Base-by-base conservation (phyloP, 2,113 vertebrate species). In the Salvelinus alpinus region DNA sequence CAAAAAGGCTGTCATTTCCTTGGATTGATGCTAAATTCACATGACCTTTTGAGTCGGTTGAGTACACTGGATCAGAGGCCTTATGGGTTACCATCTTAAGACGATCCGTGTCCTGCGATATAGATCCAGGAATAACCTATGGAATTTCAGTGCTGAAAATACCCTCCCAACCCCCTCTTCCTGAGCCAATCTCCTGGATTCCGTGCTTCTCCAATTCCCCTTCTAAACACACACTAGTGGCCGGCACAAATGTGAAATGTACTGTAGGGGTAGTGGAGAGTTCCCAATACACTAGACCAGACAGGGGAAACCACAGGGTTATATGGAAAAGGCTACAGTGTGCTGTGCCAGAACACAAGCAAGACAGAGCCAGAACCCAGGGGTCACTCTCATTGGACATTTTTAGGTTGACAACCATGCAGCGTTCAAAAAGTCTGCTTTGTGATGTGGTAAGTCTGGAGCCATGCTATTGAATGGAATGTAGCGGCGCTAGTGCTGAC, bases 111-210 rank as follows among this genome's bases (percentile, higher is more conserved):
- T 68, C 71, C 71, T 51, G 64, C 70, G 70, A 77, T 80, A 77
- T 76, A 73, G 48, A 65, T 11, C 85, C 88, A 86, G 78, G 80
- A 92, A 90, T 92, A 91, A 89, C 81, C 60, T 51, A 29, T 76
- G 77, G 76, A 85, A 90, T 90, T 84, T 80, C 69, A 80, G 71
- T 48, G 82, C 81, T 86, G 76, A 89, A 91, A 91, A 92, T 76
- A 91, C 83, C 71, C 71, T 73, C 29, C 69, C 24, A 75, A 22
- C 59, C 66, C 20, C 29, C 34, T 27, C 71, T 76, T 76, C 29
- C n/a, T 72, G 24, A 60, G 73, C 68, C 66, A 64, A 77, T 88
- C 81, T 83, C 75, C 87, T 79, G 75, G 81, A 88, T 84, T 86
- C 82, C 77, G 73, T 2, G 74, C 82, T 72, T 82, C 83, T 90